Percentiles rank a stretch among this genome's conserved stretches.
phyloP scores from a whole-genome alignment of 2,888 invertebrate species.

The Cataglyphis livida region DNA sequence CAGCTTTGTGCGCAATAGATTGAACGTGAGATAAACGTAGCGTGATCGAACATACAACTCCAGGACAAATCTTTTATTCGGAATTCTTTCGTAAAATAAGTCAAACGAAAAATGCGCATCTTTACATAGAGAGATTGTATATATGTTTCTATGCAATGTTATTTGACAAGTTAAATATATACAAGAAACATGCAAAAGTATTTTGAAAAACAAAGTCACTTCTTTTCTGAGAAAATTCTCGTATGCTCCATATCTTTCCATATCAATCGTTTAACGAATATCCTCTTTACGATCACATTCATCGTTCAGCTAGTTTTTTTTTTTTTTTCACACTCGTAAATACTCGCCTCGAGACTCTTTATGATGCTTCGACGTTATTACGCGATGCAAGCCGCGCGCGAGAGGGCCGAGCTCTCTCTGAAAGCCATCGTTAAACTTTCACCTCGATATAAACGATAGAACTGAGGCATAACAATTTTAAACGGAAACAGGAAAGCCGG shows the following conservation, averaged over 20 bases:
- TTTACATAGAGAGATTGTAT: neutral
- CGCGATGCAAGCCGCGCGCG: neutral
- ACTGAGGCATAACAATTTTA: constrained; percentile 7
- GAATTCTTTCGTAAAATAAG: neutral
- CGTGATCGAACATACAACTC: neutral
- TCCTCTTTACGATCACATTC: neutral
- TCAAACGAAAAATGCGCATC: neutral
- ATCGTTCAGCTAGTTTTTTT: neutral
- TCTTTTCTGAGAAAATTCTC: neutral
- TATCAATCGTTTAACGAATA: neutral
- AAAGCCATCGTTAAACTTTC: constrained; percentile 38
- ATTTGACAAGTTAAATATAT: neutral
- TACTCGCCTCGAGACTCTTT: neutral
- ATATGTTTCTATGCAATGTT: neutral
- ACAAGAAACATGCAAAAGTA: neutral
- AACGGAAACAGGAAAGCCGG: neutral
- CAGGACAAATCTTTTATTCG: no score
- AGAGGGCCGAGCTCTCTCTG: neutral
- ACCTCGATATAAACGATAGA: neutral
- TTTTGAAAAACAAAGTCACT: neutral
- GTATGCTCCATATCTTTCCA: neutral
- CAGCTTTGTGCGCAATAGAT: constrained; percentile 31
- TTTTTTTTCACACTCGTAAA: constrained; percentile 1
- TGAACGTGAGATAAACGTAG: constrained; percentile 24
- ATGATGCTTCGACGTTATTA: constrained; percentile 1